These are phyloP conservation scores for Astyanax mexicanus DNA, from an alignment of 2,797 vertebrate species.

Conservation along the genomic window DNA sequence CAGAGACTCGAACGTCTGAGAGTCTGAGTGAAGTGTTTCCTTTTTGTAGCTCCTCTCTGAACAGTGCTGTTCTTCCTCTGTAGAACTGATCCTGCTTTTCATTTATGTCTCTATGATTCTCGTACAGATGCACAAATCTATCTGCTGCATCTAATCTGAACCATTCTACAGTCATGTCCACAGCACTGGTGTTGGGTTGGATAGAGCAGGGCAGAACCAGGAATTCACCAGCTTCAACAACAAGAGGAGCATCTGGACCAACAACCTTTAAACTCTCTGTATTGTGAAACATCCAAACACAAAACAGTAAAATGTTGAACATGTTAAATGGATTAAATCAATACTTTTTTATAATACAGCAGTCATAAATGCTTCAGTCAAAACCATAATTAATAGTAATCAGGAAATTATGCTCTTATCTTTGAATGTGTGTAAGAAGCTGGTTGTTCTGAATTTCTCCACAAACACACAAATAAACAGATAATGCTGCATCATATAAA, in stretches of 20 bases:
- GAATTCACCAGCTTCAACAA: conserved; percentile 33
- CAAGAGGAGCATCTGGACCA: conserved; percentile 11
- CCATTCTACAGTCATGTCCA: conserved; percentile 50
- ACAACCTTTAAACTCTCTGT: background rate
- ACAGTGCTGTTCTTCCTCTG: conserved; percentile 53
- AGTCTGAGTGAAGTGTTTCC: conserved; percentile 67
- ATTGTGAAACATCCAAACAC: too few species aligned
- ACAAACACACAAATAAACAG: background rate
- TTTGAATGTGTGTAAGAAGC: too few species aligned
- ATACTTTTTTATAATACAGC: too few species aligned
- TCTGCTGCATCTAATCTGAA: conserved; percentile 3
- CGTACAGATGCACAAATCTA: conserved; percentile 36
- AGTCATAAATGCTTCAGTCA: too few species aligned
- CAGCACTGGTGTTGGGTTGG: conserved; percentile 8
- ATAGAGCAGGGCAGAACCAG: conserved; percentile 37
- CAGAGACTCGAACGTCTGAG: conserved; percentile 32
- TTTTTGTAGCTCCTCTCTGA: conserved; percentile 29
- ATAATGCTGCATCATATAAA: too few species aligned
- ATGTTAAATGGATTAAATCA: too few species aligned
- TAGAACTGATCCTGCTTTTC: conserved; percentile 3
- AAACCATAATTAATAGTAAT: too few species aligned
- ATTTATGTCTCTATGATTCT: background rate
- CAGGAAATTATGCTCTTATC: too few species aligned
- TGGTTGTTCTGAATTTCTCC: too few species aligned
- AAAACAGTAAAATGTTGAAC: too few species aligned